Base-by-base conservation (phyloP, 2,113 vertebrate genomes). In the Phycodurus eques region DNA sequence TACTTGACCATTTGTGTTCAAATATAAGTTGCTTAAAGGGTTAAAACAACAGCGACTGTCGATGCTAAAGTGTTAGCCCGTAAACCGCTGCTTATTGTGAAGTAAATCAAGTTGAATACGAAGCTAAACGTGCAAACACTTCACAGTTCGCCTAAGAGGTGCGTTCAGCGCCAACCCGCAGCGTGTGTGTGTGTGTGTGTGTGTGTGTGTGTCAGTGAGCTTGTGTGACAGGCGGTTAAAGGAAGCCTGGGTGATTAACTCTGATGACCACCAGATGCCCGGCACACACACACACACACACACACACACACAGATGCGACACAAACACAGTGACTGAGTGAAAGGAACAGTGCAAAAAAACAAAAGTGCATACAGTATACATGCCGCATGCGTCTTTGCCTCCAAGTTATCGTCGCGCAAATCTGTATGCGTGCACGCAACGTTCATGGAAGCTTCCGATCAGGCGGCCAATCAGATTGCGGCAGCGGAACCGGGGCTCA, bases 201-300 rank as follows among this genome's bases (percentile, higher is more conserved):
- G 67, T 61, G 67, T 73, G 68, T 67, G 13, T 8, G 1, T 73
- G 77, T 76, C 68, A 42, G 33, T 80, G 80, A 33, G 74, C 51
- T 75, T 73, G 63, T 83, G 78, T 77, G 75, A 84, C 35, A 4
- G 65, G 71, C 72, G 72, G 83, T 79, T 67, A 65, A 83, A 88
- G 83, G 87, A 87, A 88, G 84, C 87, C 67, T 77, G 85, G 85
- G 84, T 79, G 85, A 91, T 89, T 91, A 91, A 88, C 85, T 88
- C 82, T 90, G 87, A 91, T 88, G 68, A 85, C 79, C 87, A 85
- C 87, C 89, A 89, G 87, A 91, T 88, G 87, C 82, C 70, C 67
- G 73, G 75, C 70, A 67, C 54, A 63, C 66, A 66, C 67, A 54
- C 59, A 33, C 67, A 49, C 68, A 69, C n/a, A 62, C 53, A 73